phyloP scores from a whole-genome alignment of 2,888 invertebrate genomes.

The Prosapia bicincta region DNA sequence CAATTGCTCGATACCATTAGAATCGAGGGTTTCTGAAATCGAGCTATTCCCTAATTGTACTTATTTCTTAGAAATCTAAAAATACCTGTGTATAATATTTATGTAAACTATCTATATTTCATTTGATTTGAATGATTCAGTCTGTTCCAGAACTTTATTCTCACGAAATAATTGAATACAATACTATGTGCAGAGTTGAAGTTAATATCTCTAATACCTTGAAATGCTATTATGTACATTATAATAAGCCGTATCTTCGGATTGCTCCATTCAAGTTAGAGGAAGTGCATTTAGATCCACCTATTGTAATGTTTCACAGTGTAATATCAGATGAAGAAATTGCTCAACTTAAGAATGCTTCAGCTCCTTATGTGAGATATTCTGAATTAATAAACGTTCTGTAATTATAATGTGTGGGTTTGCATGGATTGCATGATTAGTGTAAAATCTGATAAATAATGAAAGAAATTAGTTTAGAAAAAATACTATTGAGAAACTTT shows the following conservation, averaged over 20 bases:
- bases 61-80: no score
- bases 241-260: slow-evolving; percentile 45
- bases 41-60: no score
- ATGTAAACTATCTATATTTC: no score
- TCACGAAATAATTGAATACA: slow-evolving; percentile 13
- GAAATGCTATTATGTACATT: slow-evolving; percentile 8
- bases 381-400: no score
- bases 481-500: no score
- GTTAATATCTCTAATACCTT: neutral
- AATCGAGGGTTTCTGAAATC: no score
- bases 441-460: no score
- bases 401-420: no score
- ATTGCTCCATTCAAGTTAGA: slow-evolving; percentile 54
- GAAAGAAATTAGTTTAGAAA: no score
- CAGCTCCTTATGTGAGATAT: neutral
- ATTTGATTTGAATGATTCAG: neutral
- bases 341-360: slow-evolving; percentile 46
- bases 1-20: no score
- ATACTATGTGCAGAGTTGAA: neutral
- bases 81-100: no score
- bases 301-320: slow-evolving; percentile 54
- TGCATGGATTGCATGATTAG: no score
- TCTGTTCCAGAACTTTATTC: slow-evolving; percentile 11
- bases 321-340: slow-evolving; percentile 58
- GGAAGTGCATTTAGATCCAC: slow-evolving; percentile 50